phyloP scores from a whole-genome alignment of 2,797 vertebrate genomes.

The Nannoperca obscura region DNA sequence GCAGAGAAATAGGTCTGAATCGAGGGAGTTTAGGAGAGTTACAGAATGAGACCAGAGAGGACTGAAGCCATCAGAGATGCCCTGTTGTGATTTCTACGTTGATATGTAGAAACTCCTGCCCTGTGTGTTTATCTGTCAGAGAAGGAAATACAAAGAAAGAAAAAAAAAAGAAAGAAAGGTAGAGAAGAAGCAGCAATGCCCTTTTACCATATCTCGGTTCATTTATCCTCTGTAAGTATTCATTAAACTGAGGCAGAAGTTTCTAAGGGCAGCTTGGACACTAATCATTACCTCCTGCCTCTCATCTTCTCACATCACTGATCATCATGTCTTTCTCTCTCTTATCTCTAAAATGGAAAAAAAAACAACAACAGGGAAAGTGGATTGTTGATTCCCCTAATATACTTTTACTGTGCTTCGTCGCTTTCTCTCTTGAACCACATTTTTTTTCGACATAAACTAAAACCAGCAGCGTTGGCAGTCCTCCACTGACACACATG shows the following conservation, averaged over 20 bases:
- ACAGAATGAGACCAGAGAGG: conserved; percentile 68
- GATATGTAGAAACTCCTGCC: conserved; percentile 33
- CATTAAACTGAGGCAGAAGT: conserved; percentile 53
- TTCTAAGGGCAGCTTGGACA: conserved; percentile 44
- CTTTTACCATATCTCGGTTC: conserved; percentile 19
- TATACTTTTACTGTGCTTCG: conserved; percentile 30
- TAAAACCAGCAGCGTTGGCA: conserved; percentile 33
- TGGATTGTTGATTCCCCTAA: conserved; percentile 29
- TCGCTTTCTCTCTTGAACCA: conserved; percentile 16
- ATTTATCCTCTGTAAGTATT: conserved; percentile 48
- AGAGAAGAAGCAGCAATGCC: conserved; percentile 12
- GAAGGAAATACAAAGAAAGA: conserved; percentile 10
- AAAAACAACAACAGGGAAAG: conserved; percentile 22
- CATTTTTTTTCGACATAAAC: conserved; percentile 28
- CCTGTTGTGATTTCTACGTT: conserved; percentile 29
- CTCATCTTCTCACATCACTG: conserved; percentile 34
- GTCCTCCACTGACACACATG: conserved; percentile 50
- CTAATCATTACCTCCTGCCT: conserved; percentile 42
- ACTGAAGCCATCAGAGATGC: conserved; percentile 48
- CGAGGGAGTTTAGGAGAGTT: conserved; percentile 58
- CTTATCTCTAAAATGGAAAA: conserved; percentile 30
- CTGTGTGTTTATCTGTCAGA: conserved; percentile 23
- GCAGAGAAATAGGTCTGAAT: conserved; percentile 79
- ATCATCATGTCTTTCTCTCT: conserved; percentile 21
- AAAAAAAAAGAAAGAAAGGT: neutral